These are phyloP conservation scores for Drosophila fuyamai DNA, from an alignment of 1,140 invertebrate species.

Conservation along the genomic window DNA sequence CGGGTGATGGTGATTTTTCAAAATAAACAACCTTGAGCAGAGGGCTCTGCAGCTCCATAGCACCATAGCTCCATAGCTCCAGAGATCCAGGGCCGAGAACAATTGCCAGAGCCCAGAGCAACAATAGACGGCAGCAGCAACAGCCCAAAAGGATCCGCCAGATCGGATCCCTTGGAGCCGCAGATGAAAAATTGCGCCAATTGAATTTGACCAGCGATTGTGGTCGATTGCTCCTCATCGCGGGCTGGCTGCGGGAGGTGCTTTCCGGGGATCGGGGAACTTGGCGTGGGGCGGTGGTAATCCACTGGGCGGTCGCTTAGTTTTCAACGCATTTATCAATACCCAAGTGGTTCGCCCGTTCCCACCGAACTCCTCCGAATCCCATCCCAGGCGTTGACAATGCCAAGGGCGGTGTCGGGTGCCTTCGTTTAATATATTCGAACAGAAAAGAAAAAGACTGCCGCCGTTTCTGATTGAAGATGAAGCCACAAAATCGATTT, in stretches of 20 bases:
- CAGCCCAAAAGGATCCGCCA: conserved; percentile 47
- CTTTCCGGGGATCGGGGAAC: conserved; percentile 7
- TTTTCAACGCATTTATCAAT: conserved; percentile 83
- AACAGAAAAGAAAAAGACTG: conserved; percentile 20
- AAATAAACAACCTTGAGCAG: conserved; percentile 80
- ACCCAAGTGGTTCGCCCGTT: conserved; percentile 64
- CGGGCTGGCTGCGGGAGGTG: conserved; percentile 26
- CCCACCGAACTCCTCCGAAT: conserved; percentile 6
- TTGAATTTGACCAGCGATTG: conserved; percentile 80
- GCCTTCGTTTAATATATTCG: conserved; percentile 37
- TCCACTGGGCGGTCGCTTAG: conserved; percentile 81
- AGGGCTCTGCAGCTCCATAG: conserved; percentile 31
- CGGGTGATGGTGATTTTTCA: conserved; percentile 77
- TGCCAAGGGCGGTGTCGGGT: conserved; percentile 53
- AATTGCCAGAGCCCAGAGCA: conserved; percentile 43
- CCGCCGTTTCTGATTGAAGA: conserved; percentile 49
- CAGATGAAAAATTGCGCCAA: conserved; percentile 81
- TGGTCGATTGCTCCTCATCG: conserved; percentile 54
- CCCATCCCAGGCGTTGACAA: conserved; percentile 64
- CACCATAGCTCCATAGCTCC: conserved; percentile 46
- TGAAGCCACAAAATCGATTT: conserved; percentile 55
- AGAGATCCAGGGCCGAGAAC: conserved; percentile 44
- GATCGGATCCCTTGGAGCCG: conserved; percentile 70
- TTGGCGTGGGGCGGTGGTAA: conserved; percentile 35
- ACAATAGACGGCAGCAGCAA: conserved; percentile 63